These are phyloP conservation scores for Steinernema carpocapsae DNA, from an alignment of 2,888 invertebrate species.

Conservation along the genomic window DNA sequence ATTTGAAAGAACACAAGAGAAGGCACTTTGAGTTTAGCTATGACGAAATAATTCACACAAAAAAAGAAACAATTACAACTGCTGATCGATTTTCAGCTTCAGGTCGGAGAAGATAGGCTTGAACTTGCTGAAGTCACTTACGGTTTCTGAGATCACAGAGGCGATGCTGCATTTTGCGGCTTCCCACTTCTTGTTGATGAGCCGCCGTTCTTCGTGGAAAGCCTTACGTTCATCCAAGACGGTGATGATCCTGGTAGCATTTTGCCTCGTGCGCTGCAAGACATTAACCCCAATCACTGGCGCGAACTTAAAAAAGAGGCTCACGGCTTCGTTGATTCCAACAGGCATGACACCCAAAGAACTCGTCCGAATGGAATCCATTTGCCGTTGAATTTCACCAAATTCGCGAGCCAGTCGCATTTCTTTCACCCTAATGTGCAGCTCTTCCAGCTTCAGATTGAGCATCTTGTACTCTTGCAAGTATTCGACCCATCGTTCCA, in stretches of 20 bases:
- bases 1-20: background rate
- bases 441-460: slow-evolving; percentile 7
- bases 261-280: background rate
- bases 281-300: background rate
- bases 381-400: slow-evolving; percentile 14
- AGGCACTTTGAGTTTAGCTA: background rate
- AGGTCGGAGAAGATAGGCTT: slow-evolving; percentile 2
- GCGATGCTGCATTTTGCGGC: background rate
- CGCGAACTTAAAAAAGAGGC: background rate
- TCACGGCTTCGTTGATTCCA: slow-evolving; percentile 11
- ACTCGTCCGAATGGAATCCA: slow-evolving; percentile 7
- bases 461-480: slow-evolving; percentile 22
- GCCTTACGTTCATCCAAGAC: background rate
- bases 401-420: background rate
- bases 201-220: background rate
- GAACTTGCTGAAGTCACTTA: slow-evolving; percentile 2
- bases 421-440: slow-evolving; percentile 8
- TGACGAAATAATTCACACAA: background rate
- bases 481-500: slow-evolving; percentile 27
- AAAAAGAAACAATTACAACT: background rate
- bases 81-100: background rate
- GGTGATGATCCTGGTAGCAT: background rate
- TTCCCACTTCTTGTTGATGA: slow-evolving; percentile 22
- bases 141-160: background rate
- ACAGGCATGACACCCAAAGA: slow-evolving; percentile 20